A percentile compares a stretch with the other conserved stretches of the same genome.
These are phyloP conservation scores for Cavia porcellus DNA, from an alignment of 2,113 vertebrate species.

Conservation along the genomic window DNA sequence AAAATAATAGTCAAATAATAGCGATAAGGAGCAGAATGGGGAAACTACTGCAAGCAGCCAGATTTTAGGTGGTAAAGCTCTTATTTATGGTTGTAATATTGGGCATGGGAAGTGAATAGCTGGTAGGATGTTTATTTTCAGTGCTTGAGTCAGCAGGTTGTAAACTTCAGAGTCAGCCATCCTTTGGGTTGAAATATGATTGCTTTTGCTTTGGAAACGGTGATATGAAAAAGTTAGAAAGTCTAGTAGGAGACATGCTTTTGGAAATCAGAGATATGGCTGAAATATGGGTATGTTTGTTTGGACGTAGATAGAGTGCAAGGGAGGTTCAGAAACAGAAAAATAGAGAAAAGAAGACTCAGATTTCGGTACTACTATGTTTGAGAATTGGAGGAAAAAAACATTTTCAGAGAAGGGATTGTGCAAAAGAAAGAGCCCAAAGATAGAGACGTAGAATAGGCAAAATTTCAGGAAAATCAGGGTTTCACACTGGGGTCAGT, in stretches of 20 bases:
- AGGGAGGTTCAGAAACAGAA: not conserved
- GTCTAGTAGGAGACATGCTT: not conserved
- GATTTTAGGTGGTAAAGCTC: not conserved
- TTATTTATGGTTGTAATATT: not conserved
- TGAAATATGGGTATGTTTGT: not conserved
- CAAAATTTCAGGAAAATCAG: not conserved
- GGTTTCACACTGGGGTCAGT: not conserved
- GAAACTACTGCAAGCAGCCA: not conserved
- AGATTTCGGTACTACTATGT: not conserved
- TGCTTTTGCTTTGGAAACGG: slow-evolving; percentile 43
- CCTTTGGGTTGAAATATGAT: not conserved
- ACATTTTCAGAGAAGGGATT: not conserved
- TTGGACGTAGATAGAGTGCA: not conserved
- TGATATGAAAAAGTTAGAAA: not conserved
- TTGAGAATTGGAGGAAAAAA: not conserved
- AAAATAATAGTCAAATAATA: not conserved
- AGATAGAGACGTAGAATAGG: not conserved
- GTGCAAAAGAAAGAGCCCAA: not conserved
- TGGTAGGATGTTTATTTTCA: not conserved
- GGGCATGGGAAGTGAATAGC: not conserved
- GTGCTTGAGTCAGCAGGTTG: not conserved
- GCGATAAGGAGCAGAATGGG: not conserved
- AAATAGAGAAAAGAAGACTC: not conserved
- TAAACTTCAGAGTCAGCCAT: not conserved
- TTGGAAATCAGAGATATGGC: not conserved